Percentiles rank a stretch among this genome's conserved stretches.
These are phyloP conservation scores for Ailuropoda melanoleuca DNA, from an alignment of 2,113 vertebrate species.

Conservation along the genomic window DNA sequence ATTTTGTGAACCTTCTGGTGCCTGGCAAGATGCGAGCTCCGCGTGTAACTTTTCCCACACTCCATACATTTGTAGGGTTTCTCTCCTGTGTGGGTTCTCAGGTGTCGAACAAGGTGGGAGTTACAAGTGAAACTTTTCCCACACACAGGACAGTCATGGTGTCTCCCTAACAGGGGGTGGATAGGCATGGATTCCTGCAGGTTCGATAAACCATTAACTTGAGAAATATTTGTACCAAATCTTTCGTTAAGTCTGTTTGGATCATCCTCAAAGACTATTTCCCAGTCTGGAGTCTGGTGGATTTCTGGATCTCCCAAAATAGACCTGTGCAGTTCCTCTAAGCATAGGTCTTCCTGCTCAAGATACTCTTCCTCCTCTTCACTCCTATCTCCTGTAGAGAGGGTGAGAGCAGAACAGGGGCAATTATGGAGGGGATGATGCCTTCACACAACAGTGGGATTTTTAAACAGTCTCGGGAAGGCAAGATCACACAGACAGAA, in stretches of 20 bases:
- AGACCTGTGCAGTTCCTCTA: constrained; percentile 20
- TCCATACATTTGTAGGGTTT: constrained; percentile 79
- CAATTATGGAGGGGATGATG: background rate
- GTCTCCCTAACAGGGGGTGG: constrained; percentile 20
- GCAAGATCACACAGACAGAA: background rate
- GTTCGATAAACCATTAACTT: constrained; percentile 21
- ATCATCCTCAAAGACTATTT: constrained; percentile 66
- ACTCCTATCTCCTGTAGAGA: constrained; percentile 64
- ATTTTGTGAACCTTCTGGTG: constrained; percentile 76
- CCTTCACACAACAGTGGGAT: background rate
- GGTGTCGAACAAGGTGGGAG: constrained; percentile 74
- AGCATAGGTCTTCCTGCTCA: constrained; percentile 47
- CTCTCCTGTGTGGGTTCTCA: constrained; percentile 79
- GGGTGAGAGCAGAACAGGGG: background rate
- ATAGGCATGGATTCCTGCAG: constrained; percentile 13
- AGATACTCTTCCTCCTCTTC: constrained; percentile 57
- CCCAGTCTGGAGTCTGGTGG: constrained; percentile 68
- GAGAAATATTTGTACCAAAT: constrained; percentile 46
- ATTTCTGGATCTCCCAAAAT: constrained; percentile 46
- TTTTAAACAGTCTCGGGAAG: background rate
- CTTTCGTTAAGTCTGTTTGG: constrained; percentile 53
- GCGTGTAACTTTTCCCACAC: constrained; percentile 78
- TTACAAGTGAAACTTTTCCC: constrained; percentile 75
- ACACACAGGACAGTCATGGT: constrained; percentile 68
- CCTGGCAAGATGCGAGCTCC: constrained; percentile 77